phyloP scores from a whole-genome alignment of 1,140 invertebrate species.

The Bombus polaris region DNA sequence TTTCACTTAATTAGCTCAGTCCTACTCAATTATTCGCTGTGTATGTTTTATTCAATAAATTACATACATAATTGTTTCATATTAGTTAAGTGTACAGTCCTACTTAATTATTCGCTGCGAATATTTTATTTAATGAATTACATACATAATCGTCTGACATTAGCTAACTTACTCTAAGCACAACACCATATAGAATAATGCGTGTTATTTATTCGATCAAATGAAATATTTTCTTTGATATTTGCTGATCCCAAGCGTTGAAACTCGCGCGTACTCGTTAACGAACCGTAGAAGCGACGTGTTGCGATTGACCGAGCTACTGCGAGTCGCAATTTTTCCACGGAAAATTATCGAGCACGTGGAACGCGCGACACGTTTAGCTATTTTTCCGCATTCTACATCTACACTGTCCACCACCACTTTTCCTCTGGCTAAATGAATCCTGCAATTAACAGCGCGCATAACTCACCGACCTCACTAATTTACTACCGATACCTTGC shows the following conservation, averaged over 20 bases:
- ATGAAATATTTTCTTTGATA: background rate
- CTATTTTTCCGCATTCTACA: slow-evolving; percentile 6
- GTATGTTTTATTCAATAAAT: background rate
- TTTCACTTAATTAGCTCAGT: background rate
- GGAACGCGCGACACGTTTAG: background rate
- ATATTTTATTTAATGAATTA: background rate
- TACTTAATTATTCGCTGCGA: background rate
- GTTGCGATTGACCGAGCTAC: background rate
- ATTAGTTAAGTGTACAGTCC: too few relatives aligned
- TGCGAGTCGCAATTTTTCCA: background rate
- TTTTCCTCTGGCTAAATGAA: background rate
- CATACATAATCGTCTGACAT: background rate
- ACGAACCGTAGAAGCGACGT: background rate
- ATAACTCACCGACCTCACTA: background rate
- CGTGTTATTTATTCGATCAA: background rate
- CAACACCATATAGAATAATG: background rate
- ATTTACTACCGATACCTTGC: slow-evolving; percentile 10
- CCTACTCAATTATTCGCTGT: background rate
- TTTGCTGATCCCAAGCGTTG: background rate
- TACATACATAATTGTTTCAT: background rate
- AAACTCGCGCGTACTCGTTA: background rate
- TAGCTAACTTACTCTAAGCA: background rate
- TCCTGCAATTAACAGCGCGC: background rate
- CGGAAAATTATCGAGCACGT: background rate
- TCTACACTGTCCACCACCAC: background rate